Percentiles rank a stretch among this genome's conserved stretches.
phyloP scores from a whole-genome alignment of 2,888 invertebrate species.

The Sarcophaga subvicina region DNA sequence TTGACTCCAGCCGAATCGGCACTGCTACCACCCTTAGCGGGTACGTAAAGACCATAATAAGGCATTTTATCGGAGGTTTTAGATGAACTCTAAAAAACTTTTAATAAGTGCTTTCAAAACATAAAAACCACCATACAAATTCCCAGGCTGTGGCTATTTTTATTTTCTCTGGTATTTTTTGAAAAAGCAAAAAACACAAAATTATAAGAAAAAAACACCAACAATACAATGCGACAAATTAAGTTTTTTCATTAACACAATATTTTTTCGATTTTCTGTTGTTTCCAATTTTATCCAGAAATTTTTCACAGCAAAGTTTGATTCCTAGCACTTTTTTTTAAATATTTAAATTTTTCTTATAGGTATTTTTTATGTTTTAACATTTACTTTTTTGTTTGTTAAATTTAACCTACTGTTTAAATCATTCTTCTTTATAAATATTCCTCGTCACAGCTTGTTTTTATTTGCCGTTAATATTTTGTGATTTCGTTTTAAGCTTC shows the following conservation, averaged over 20 bases:
- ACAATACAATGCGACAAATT: constrained; percentile 23
- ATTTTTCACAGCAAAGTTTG: constrained; percentile 3
- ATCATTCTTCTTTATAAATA: not conserved
- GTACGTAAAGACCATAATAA: constrained; percentile 71
- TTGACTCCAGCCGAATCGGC: constrained; percentile 16
- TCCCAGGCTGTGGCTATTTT: constrained; percentile 53
- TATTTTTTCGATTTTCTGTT: not conserved
- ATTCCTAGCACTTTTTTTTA: not conserved
- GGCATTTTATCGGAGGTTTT: constrained; percentile 64
- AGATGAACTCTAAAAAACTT: not conserved
- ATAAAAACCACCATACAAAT: not conserved
- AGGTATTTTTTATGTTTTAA: constrained; percentile 10
- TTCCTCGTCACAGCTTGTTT: constrained; percentile 28
- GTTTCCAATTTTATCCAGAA: not conserved
- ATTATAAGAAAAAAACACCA: not conserved
- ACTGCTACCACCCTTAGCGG: constrained; percentile 52
- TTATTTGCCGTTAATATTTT: constrained; percentile 44
- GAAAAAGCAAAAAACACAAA: constrained; percentile 5
- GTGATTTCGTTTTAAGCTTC: constrained; percentile 24
- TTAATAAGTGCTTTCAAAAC: not conserved
- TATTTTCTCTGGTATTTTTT: constrained; percentile 3
- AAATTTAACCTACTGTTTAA: not conserved
- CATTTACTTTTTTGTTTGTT: constrained; percentile 1
- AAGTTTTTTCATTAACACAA: constrained; percentile 24
- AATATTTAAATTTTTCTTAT: constrained; percentile 4